A percentile compares a stretch with the other conserved stretches of the same genome.
Evolutionary conservation across 2,797 vertebrate genomes (phyloP).

Genomic region (Eulemur mongoz): DNA sequence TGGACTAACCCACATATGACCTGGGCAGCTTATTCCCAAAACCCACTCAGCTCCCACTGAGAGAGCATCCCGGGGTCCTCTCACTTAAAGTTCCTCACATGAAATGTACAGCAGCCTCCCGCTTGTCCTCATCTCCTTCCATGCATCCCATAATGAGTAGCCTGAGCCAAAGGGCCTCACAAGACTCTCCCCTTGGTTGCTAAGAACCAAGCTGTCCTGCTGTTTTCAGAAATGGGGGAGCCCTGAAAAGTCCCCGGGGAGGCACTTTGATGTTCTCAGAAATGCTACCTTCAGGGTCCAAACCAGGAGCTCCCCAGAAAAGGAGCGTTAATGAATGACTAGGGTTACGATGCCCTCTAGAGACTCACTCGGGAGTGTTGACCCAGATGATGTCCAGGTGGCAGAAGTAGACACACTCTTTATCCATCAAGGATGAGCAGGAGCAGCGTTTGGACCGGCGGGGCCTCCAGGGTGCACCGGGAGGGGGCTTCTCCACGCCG

Average conservation of each 20-base stretch:
- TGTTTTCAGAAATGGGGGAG: neutral
- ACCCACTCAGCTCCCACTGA: accelerated
- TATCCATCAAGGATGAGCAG: slow-evolving; percentile 94
- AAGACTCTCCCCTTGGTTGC: neutral
- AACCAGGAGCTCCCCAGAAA: neutral
- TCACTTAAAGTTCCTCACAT: neutral
- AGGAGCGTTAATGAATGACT: neutral
- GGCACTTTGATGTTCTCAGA: neutral
- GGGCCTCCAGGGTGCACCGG: slow-evolving; percentile 78
- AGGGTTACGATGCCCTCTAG: slow-evolving; percentile 69
- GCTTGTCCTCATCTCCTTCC: neutral
- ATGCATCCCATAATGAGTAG: neutral
- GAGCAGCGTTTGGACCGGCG: slow-evolving; percentile 94
- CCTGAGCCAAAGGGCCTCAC: neutral
- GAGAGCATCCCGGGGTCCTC: neutral
- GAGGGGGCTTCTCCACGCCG: slow-evolving; percentile 73
- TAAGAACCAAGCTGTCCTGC: neutral
- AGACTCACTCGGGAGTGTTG: slow-evolving; percentile 97
- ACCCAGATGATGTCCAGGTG: slow-evolving; percentile 99
- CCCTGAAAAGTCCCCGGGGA: neutral
- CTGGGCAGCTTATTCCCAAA: neutral
- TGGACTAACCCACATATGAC: neutral
- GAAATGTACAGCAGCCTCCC: neutral
- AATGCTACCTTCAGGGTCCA: neutral
- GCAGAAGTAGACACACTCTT: slow-evolving; percentile 98